Percentiles rank a stretch among this genome's conserved stretches.
Conservation (phyloP, 2,888 invertebrate species). For the Caenorhabditis uteleia region DNA sequence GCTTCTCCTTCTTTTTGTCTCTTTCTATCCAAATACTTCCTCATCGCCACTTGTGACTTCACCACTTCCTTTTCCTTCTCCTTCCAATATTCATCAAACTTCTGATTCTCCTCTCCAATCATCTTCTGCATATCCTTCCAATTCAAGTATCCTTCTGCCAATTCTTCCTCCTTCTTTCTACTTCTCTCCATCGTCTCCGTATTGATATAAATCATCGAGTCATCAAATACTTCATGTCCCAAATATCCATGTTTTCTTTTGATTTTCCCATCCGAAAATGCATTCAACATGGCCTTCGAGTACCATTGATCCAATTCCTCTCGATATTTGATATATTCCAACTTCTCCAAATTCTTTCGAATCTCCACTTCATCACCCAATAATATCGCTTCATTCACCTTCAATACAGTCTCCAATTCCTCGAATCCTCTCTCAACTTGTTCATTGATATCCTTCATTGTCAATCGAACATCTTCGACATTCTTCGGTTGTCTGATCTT, state of each 20-base stretch:
- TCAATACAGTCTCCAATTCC: slow-evolving; percentile 28
- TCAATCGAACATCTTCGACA: slow-evolving; percentile 2
- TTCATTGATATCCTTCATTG: not conserved
- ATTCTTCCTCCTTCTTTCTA: not conserved
- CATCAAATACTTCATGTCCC: not conserved
- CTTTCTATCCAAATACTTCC: slow-evolving; percentile 31
- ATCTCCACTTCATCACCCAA: slow-evolving; percentile 5
- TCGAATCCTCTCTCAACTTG: slow-evolving; percentile 2
- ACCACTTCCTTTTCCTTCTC: slow-evolving; percentile 38
- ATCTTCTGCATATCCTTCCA: slow-evolving; percentile 17
- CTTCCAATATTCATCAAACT: slow-evolving; percentile 41
- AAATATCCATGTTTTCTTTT: slow-evolving; percentile 11
- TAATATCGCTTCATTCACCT: slow-evolving; percentile 36
- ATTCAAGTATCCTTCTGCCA: not conserved
- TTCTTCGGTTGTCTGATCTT: slow-evolving; percentile 5
- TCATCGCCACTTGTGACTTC: slow-evolving; percentile 37
- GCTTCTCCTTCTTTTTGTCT: slow-evolving; percentile 4
- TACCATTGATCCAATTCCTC: slow-evolving; percentile 44
- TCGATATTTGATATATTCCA: slow-evolving; percentile 13
- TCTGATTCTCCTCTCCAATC: slow-evolving; percentile 27
- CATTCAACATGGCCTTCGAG: slow-evolving; percentile 22
- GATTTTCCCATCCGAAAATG: slow-evolving; percentile 23
- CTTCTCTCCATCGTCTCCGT: not conserved
- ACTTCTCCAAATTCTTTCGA: slow-evolving; percentile 7
- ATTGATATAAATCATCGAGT: slow-evolving; percentile 13